Percentiles rank a stretch among this genome's conserved stretches.
Conservation (phyloP, 2,797 vertebrate genomes). For the Saguinus oedipus region DNA sequence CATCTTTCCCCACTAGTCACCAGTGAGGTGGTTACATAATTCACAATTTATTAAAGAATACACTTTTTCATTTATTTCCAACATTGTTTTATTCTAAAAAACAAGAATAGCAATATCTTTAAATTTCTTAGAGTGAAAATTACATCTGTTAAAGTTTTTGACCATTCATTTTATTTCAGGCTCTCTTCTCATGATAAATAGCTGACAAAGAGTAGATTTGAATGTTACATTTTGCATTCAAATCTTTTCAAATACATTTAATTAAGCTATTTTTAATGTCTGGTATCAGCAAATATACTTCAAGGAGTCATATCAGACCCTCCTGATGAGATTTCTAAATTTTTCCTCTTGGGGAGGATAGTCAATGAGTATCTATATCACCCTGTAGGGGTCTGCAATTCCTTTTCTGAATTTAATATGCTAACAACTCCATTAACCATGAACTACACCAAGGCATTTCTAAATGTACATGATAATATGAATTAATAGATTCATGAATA, state of each 20-base stretch:
- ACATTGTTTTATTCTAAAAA: background rate
- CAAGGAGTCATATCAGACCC: constrained; percentile 61
- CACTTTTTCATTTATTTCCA: background rate
- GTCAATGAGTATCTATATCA: constrained; percentile 9
- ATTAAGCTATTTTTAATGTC: constrained; percentile 47
- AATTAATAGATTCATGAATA: constrained; percentile 16
- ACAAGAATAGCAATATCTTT: background rate
- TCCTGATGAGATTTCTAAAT: constrained; percentile 14
- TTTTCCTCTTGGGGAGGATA: background rate
- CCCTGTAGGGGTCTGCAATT: background rate
- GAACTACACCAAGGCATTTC: background rate
- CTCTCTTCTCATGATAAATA: constrained; percentile 8
- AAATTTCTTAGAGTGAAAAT: constrained; percentile 61
- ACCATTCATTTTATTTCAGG: background rate
- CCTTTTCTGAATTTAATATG: constrained; percentile 45
- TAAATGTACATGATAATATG: background rate
- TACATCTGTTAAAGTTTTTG: constrained; percentile 48
- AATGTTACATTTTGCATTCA: constrained; percentile 44
- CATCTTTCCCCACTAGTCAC: background rate
- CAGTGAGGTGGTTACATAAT: background rate
- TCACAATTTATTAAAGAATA: constrained; percentile 27
- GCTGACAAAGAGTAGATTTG: constrained; percentile 32
- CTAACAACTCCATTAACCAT: background rate
- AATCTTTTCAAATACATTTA: constrained; percentile 68
- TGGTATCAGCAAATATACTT: constrained; percentile 43